These are phyloP conservation scores for Lysandra coridon DNA, from an alignment of 2,888 invertebrate species.

Conservation along the genomic window DNA sequence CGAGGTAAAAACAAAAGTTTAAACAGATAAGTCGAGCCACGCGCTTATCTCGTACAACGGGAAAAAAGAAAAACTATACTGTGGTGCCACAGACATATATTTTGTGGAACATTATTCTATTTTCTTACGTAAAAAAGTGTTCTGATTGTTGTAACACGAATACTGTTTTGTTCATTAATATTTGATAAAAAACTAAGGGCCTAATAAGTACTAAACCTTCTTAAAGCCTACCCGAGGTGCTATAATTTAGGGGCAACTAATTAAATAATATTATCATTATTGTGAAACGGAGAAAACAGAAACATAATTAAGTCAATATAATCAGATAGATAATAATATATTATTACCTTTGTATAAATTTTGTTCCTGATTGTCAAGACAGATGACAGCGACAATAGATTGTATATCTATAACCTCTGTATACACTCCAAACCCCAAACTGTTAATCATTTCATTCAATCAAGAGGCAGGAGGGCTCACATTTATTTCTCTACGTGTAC, in stretches of 20 bases:
- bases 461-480: too few species aligned
- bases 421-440: not conserved
- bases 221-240: too few species aligned
- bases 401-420: too few species aligned
- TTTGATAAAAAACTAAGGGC: too few species aligned
- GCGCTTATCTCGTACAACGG: conserved; percentile 19
- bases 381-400: too few species aligned
- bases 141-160: not conserved
- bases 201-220: too few species aligned
- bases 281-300: too few species aligned
- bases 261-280: too few species aligned
- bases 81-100: not conserved
- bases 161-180: not conserved
- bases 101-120: not conserved
- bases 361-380: too few species aligned
- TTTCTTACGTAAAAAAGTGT: not conserved
- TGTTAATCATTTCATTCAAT: not conserved
- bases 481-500: too few species aligned
- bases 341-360: too few species aligned
- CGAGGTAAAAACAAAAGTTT: conserved; percentile 13
- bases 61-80: conserved; percentile 15
- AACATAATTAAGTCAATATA: not conserved
- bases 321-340: not conserved
- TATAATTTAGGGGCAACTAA: too few species aligned
- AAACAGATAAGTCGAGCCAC: conserved; percentile 22